Conservation (phyloP, 2,888 invertebrate genomes). For the Aphrophora alni region DNA sequence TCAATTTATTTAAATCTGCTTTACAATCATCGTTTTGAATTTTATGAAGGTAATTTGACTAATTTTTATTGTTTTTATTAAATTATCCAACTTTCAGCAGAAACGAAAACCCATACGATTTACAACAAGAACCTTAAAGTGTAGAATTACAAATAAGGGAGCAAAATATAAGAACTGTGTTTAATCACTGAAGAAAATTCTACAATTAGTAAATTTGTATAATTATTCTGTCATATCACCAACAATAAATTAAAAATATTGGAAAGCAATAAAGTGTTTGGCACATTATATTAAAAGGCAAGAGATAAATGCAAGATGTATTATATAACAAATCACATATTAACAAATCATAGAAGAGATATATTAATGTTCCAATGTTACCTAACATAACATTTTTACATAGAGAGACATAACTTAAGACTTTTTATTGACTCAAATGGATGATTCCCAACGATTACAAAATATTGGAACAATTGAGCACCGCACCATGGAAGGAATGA, state of each 20-base stretch:
- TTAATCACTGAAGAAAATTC: no score
- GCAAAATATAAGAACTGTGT: no score
- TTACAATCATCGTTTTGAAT: no score
- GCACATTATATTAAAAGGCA: neutral
- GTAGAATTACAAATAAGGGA: no score
- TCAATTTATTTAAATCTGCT: no score
- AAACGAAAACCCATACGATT: no score
- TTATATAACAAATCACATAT: neutral
- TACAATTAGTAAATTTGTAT: no score
- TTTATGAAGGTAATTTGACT: no score
- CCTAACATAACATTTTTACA: neutral
- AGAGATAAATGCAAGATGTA: neutral
- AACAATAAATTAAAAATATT: neutral
- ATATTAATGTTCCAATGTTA: neutral
- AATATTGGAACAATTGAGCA: neutral
- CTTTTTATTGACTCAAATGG: neutral
- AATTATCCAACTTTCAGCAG: no score
- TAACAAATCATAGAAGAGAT: neutral
- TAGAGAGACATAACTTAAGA: neutral
- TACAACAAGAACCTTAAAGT: no score
- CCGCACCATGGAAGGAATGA: slow-evolving; percentile 6
- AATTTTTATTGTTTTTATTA: no score
- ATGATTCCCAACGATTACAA: neutral
- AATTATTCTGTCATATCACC: neutral
- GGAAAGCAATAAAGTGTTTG: neutral